Evolutionary conservation across 2,888 invertebrate genomes (phyloP).

Genomic region (Halictus quadricinctus): DNA sequence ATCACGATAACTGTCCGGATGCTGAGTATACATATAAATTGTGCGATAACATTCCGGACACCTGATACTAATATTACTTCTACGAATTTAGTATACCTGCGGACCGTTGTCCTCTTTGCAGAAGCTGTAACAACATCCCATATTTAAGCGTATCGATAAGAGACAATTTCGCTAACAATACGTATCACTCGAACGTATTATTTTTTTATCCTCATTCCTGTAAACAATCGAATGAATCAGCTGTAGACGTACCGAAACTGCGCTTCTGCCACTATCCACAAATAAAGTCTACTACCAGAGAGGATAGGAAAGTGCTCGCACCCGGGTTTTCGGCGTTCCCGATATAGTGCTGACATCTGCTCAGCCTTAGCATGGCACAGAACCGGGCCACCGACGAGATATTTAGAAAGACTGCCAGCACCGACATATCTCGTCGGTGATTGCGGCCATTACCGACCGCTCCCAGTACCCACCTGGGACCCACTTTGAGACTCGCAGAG

Average conservation of each 20-base stretch:
- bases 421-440: no score
- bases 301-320: no score
- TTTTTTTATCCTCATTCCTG: slow-evolving; percentile 64
- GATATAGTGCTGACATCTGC: no score
- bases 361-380: no score
- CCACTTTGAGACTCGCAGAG: no score
- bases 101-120: slow-evolving; percentile 88
- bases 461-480: no score
- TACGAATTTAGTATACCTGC: slow-evolving; percentile 84
- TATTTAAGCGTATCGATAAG: slow-evolving; percentile 54
- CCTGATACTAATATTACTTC: slow-evolving; percentile 19
- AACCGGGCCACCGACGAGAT: no score
- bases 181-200: slow-evolving; percentile 46
- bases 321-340: no score
- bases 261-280: slow-evolving; percentile 46
- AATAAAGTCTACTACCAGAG: slow-evolving; percentile 37
- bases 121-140: slow-evolving; percentile 86
- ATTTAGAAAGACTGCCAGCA: no score
- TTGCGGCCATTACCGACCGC: no score
- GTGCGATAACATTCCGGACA: slow-evolving; percentile 41
- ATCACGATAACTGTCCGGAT: slow-evolving; percentile 34
- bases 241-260: slow-evolving; percentile 57
- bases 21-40: slow-evolving; percentile 20
- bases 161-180: slow-evolving; percentile 28
- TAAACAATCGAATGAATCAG: slow-evolving; percentile 73